phyloP scores from a whole-genome alignment of 2,888 invertebrate species.

The Anodontia alba region DNA sequence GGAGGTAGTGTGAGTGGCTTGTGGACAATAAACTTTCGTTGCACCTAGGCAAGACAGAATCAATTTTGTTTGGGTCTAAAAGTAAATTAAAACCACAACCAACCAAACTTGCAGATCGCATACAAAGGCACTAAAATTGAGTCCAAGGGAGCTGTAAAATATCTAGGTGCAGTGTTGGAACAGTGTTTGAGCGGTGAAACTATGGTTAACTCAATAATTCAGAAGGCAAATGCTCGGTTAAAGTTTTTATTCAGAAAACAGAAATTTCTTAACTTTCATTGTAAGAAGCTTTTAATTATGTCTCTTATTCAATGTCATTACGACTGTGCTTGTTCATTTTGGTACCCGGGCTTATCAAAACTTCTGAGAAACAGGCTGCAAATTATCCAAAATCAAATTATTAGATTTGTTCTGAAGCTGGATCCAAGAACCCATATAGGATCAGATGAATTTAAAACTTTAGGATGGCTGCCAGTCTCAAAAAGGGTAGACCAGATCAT shows the following conservation, averaged over 20 bases:
- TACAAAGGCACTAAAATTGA: background rate
- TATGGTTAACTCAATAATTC: background rate
- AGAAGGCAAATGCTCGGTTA: background rate
- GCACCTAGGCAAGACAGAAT: background rate
- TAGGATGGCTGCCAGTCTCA: too few relatives aligned
- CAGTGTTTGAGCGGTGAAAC: background rate
- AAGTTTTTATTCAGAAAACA: background rate
- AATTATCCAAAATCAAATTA: too few relatives aligned
- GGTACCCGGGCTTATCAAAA: background rate
- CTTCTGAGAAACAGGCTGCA: too few relatives aligned
- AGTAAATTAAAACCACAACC: background rate
- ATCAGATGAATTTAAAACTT: too few relatives aligned
- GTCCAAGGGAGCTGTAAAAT: background rate
- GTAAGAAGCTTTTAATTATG: background rate
- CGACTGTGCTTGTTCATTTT: too few relatives aligned
- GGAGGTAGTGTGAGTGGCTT: background rate
- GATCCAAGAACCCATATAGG: too few relatives aligned
- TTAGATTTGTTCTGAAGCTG: too few relatives aligned
- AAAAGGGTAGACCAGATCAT: too few relatives aligned
- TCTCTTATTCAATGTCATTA: background rate
- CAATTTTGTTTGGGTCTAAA: background rate
- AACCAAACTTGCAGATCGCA: background rate
- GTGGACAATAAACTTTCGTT: background rate
- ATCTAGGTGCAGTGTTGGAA: background rate
- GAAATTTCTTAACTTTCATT: background rate